phyloP scores from a whole-genome alignment of 2,888 invertebrate genomes.

The Megalurothrips usitatus region DNA sequence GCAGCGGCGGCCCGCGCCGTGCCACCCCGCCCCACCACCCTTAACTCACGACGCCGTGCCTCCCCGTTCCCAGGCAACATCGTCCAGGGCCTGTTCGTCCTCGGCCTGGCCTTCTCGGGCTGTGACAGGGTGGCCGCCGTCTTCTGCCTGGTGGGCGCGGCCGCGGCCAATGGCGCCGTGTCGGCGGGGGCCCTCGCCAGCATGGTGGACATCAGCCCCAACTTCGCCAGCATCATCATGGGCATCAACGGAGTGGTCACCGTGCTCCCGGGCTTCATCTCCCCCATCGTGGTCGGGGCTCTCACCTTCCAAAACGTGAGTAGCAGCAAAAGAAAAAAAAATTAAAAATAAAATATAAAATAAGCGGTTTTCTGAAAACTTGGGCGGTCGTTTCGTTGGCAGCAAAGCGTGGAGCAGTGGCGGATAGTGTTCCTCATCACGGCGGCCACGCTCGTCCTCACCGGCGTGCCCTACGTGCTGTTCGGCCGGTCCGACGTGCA shows the following conservation, averaged over 20 bases:
- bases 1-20: constrained; percentile 38
- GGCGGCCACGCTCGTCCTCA: constrained; percentile 50
- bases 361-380: too few relatives aligned
- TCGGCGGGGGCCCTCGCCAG: constrained; percentile 62
- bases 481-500: constrained; percentile 56
- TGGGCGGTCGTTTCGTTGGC: constrained; percentile 35
- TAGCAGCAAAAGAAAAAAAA: too few relatives aligned
- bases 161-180: constrained; percentile 60
- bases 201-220: constrained; percentile 60
- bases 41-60: constrained; percentile 45
- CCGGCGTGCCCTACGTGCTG: constrained; percentile 52
- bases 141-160: constrained; percentile 57
- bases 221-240: constrained; percentile 50
- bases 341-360: too few relatives aligned
- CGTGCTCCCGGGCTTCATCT: constrained; percentile 57
- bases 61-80: constrained; percentile 50
- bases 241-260: constrained; percentile 59
- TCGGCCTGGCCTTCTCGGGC: constrained; percentile 60
- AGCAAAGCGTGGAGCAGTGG: constrained; percentile 61
- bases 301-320: constrained; percentile 61
- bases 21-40: constrained; percentile 44
- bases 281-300: constrained; percentile 57
- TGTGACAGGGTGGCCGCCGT: constrained; percentile 58
- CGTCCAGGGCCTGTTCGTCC: constrained; percentile 57
- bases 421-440: constrained; percentile 57